Conservation (phyloP, 2,797 vertebrate species). For the Bradypus variegatus region DNA sequence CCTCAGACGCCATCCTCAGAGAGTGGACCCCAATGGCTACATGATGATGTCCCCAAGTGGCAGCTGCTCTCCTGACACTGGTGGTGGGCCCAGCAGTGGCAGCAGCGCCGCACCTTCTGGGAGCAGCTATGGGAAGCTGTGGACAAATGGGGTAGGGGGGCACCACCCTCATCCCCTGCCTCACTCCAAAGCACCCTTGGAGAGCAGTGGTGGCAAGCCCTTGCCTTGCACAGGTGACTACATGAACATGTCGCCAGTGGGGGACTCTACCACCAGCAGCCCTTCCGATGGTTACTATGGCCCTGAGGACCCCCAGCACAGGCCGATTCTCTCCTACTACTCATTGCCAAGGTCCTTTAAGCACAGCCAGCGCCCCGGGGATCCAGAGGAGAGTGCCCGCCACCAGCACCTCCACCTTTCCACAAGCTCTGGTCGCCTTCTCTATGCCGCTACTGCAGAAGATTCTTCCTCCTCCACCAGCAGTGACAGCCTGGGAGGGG, state of each 20-base stretch:
- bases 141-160: slow-evolving; percentile 75
- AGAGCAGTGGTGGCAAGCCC: slow-evolving; percentile 78
- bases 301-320: slow-evolving; percentile 70
- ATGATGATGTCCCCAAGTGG: slow-evolving; percentile 91
- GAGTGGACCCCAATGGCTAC: slow-evolving; percentile 83
- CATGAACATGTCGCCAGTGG: slow-evolving; percentile 88
- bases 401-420: slow-evolving; percentile 72
- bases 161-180: slow-evolving; percentile 58
- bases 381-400: slow-evolving; percentile 67
- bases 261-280: slow-evolving; percentile 82
- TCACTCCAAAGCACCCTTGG: slow-evolving; percentile 76
- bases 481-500: slow-evolving; percentile 80
- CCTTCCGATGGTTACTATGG: slow-evolving; percentile 82
- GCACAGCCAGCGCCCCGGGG: slow-evolving; percentile 70
- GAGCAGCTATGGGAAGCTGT: slow-evolving; percentile 78
- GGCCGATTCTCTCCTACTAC: slow-evolving; percentile 81
- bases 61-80: slow-evolving; percentile 82
- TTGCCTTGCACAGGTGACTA: slow-evolving; percentile 78
- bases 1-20: slow-evolving; percentile 74
- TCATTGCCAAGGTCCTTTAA: slow-evolving; percentile 87
- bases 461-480: slow-evolving; percentile 85
- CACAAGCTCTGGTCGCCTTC: slow-evolving; percentile 75
- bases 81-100: slow-evolving; percentile 57
- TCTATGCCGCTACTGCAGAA: slow-evolving; percentile 74
- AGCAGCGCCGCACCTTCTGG: slow-evolving; percentile 1